These are phyloP conservation scores for Tipula lateralis DNA, from an alignment of 2,888 invertebrate genomes.

Conservation along the genomic window DNA sequence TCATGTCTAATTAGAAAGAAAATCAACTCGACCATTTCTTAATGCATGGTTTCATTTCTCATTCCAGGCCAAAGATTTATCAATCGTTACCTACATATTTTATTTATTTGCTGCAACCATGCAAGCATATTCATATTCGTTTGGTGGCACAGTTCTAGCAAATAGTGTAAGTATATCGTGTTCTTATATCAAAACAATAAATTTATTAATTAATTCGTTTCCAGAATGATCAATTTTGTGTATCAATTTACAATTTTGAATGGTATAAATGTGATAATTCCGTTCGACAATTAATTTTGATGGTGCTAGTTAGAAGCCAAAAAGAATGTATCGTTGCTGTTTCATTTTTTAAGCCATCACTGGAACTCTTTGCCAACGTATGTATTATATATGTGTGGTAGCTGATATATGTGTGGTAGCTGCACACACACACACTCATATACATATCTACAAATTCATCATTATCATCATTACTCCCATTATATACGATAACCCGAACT, in stretches of 20 bases:
- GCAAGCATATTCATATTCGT: constrained; percentile 41
- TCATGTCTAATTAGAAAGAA: constrained; percentile 2
- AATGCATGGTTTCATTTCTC: constrained; percentile 13
- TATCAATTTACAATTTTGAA: constrained; percentile 42
- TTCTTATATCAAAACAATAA: no score
- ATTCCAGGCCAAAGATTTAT: constrained; percentile 37
- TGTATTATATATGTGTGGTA: constrained; percentile 31
- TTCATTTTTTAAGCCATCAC: constrained; percentile 46
- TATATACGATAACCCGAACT: background rate
- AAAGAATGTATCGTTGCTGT: constrained; percentile 42
- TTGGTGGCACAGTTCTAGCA: constrained; percentile 39
- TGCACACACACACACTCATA: no score
- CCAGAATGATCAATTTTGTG: constrained; percentile 42
- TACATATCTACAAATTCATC: no score
- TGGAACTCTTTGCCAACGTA: constrained; percentile 44
- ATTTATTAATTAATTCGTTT: background rate
- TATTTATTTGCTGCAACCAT: constrained; percentile 39
- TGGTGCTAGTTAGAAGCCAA: constrained; percentile 45
- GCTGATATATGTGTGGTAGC: no score
- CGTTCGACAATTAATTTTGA: constrained; percentile 45
- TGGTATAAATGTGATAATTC: constrained; percentile 47
- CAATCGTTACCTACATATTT: constrained; percentile 40
- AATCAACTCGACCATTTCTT: background rate
- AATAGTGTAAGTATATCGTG: constrained; percentile 30
- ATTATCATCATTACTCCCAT: background rate